A percentile compares a stretch with the other conserved stretches of the same genome.
phyloP scores from a whole-genome alignment of 2,113 vertebrate species.

The Polyodon spathula region DNA sequence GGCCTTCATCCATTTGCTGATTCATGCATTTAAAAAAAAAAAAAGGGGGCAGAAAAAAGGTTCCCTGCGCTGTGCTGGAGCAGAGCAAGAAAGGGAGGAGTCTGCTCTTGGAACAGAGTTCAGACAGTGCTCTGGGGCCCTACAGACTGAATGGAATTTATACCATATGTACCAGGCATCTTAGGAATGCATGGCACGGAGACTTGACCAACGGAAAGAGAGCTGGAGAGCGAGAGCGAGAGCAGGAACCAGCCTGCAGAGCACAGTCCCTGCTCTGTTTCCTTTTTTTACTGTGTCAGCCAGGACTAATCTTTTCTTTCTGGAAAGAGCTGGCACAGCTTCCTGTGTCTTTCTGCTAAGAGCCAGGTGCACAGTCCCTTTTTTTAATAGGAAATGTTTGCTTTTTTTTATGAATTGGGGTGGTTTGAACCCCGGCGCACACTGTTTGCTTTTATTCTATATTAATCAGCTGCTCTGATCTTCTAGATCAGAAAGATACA shows the following conservation, averaged over 20 bases:
- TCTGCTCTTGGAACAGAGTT: constrained; percentile 54
- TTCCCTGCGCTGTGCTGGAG: too few relatives aligned
- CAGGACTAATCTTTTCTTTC: not conserved
- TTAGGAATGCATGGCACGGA: constrained; percentile 79
- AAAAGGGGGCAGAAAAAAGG: too few relatives aligned
- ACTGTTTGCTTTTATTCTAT: too few relatives aligned
- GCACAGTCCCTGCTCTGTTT: constrained; percentile 12
- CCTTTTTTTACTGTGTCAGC: not conserved
- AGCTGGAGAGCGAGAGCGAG: constrained; percentile 15
- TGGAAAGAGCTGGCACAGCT: constrained; percentile 10
- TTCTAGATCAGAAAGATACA: too few relatives aligned
- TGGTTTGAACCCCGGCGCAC: too few relatives aligned
- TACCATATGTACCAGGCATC: constrained; percentile 94
- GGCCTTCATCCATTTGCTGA: constrained; percentile 40
- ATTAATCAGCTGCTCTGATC: too few relatives aligned
- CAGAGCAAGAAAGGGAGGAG: constrained; percentile 29
- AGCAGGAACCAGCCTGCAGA: constrained; percentile 25
- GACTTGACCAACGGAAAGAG: constrained; percentile 59
- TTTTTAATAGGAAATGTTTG: too few relatives aligned
- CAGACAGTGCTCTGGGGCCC: constrained; percentile 63
- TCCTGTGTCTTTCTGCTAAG: not conserved
- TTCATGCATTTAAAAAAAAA: constrained; percentile 35
- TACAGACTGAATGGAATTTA: constrained; percentile 83
- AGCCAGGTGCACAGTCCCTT: too few relatives aligned
- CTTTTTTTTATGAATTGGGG: too few relatives aligned